These are phyloP conservation scores for Adelphocoris suturalis DNA, from an alignment of 2,888 invertebrate species.

Conservation along the genomic window DNA sequence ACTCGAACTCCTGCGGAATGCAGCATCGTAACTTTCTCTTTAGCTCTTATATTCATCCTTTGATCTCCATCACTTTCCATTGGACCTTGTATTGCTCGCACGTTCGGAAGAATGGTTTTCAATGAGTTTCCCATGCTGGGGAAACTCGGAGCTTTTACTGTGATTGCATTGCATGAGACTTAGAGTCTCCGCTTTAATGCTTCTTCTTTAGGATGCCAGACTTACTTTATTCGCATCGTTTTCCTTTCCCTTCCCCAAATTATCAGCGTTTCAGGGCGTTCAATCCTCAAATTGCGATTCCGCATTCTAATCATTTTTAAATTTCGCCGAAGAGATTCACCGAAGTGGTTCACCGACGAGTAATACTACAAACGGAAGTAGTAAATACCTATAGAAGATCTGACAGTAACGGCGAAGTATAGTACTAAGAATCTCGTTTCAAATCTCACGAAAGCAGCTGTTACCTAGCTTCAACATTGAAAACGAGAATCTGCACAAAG, in stretches of 20 bases:
- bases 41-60: not conserved
- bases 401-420: too few relatives aligned
- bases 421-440: too few relatives aligned
- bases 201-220: conserved; percentile 42
- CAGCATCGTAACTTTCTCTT: not conserved
- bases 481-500: too few relatives aligned
- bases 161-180: conserved; percentile 62
- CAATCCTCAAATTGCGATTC: not conserved
- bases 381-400: too few relatives aligned
- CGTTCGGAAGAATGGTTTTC: conserved; percentile 64
- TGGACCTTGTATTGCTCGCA: conserved; percentile 62
- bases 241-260: not conserved
- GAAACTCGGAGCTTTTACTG: conserved; percentile 60
- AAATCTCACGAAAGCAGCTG: too few relatives aligned
- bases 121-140: conserved; percentile 55
- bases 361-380: too few relatives aligned
- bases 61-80: conserved; percentile 17
- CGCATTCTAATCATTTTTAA: too few relatives aligned
- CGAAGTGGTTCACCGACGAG: too few relatives aligned
- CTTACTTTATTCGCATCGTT: conserved; percentile 43
- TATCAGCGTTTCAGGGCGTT: not conserved
- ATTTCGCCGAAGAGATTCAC: too few relatives aligned
- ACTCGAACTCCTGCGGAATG: too few relatives aligned
- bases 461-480: too few relatives aligned
- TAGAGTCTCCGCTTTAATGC: conserved; percentile 45